Percentiles rank a stretch among this genome's conserved stretches.
Conservation (phyloP, 2,888 invertebrate genomes). For the Drosophila acutilabella region DNA sequence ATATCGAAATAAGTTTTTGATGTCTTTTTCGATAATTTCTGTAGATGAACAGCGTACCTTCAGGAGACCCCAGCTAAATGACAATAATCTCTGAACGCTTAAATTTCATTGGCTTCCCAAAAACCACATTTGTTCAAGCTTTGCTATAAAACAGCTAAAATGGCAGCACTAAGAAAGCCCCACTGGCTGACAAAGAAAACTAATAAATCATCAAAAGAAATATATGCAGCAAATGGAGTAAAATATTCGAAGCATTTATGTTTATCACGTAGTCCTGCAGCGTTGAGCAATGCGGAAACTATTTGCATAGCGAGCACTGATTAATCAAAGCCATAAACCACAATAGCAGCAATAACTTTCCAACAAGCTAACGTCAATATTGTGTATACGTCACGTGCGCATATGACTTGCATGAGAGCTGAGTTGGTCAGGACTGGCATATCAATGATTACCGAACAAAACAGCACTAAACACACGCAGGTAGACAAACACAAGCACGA, state of each 20-base stretch:
- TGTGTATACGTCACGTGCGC: slow-evolving; percentile 71
- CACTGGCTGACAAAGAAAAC: background rate
- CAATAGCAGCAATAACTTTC: slow-evolving; percentile 17
- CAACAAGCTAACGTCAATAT: slow-evolving; percentile 42
- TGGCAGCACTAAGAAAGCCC: background rate
- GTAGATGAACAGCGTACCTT: too few species aligned
- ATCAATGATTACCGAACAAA: slow-evolving; percentile 63
- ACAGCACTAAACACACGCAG: slow-evolving; percentile 38
- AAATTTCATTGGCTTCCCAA: too few species aligned
- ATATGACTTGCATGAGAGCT: slow-evolving; percentile 13
- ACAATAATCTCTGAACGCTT: too few species aligned
- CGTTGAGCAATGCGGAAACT: slow-evolving; percentile 25
- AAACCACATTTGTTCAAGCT: too few species aligned
- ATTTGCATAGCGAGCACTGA: slow-evolving; percentile 40
- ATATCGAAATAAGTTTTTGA: too few species aligned
- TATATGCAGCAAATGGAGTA: slow-evolving; percentile 15
- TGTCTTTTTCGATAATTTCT: too few species aligned
- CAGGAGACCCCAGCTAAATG: too few species aligned
- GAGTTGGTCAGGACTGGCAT: slow-evolving; percentile 33
- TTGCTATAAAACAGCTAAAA: too few species aligned
- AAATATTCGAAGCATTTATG: slow-evolving; percentile 25
- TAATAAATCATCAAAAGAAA: slow-evolving; percentile 9
- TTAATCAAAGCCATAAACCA: slow-evolving; percentile 43
- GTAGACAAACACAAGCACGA: slow-evolving; percentile 24
- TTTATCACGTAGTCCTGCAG: slow-evolving; percentile 30